Conservation (phyloP, 2,888 invertebrate genomes). For the Nymphalis urticae region DNA sequence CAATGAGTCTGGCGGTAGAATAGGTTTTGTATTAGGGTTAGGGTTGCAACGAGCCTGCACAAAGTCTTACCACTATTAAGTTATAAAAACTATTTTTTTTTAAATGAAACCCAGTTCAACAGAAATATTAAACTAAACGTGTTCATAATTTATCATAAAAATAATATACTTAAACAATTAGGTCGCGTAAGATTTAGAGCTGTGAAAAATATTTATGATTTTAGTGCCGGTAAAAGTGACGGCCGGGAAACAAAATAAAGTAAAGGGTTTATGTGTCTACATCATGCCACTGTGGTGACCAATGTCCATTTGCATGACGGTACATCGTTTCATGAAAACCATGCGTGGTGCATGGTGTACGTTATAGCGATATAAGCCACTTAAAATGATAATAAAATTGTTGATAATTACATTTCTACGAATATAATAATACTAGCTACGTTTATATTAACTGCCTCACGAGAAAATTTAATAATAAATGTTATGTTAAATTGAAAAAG, state of each 20-base stretch:
- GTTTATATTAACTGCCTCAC: too few relatives aligned
- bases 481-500: too few relatives aligned
- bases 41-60: too few relatives aligned
- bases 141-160: slow-evolving; percentile 25
- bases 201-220: slow-evolving; percentile 24
- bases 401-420: too few relatives aligned
- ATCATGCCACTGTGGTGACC: slow-evolving; percentile 45
- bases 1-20: too few relatives aligned
- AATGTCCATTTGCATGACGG: slow-evolving; percentile 63
- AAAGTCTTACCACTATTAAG: neutral
- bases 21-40: too few relatives aligned
- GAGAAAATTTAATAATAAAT: too few relatives aligned
- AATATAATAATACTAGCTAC: too few relatives aligned
- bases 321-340: slow-evolving; percentile 56
- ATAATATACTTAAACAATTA: slow-evolving; percentile 8
- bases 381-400: too few relatives aligned
- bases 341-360: slow-evolving; percentile 17
- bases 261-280: slow-evolving; percentile 44
- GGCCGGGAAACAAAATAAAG: slow-evolving; percentile 38
- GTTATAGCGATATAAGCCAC: slow-evolving; percentile 1
- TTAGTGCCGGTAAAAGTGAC: slow-evolving; percentile 12
- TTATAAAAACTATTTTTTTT: neutral
- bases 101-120: neutral
- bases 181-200: slow-evolving; percentile 17
- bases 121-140: slow-evolving; percentile 22